Evolutionary conservation across 2,113 vertebrate genomes (phyloP).

Genomic region (Corvus cornix): DNA sequence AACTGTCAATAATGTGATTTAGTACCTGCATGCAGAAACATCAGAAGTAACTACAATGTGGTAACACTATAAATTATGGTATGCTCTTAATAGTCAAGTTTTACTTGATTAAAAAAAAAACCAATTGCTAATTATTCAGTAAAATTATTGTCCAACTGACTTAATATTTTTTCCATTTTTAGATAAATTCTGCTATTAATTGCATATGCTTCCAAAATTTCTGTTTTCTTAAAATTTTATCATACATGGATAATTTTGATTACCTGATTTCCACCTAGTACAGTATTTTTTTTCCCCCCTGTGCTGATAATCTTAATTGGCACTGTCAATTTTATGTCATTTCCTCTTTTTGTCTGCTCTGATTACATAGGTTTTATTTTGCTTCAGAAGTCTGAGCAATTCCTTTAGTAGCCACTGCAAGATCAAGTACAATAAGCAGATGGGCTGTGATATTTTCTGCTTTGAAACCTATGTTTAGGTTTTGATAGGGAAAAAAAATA

Average conservation of each 20-base stretch:
- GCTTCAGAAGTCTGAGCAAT: not conserved
- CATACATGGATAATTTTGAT: not conserved
- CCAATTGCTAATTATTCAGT: not conserved
- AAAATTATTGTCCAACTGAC: not conserved
- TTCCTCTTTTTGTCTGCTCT: not conserved
- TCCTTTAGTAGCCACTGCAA: not conserved
- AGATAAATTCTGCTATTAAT: not conserved
- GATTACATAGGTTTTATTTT: not conserved
- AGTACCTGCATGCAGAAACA: not conserved
- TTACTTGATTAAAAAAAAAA: not conserved
- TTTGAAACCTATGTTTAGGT: not conserved
- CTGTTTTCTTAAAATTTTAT: not conserved
- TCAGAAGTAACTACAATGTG: not conserved
- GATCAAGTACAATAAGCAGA: not conserved
- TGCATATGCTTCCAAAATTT: not conserved
- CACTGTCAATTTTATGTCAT: not conserved
- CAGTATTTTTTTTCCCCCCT: accelerated
- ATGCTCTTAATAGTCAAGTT: not conserved
- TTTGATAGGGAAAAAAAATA: not conserved
- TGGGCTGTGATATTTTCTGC: not conserved
- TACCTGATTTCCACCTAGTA: not conserved
- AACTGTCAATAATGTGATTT: not conserved
- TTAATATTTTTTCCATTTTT: not conserved
- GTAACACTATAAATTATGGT: not conserved
- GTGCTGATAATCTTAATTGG: not conserved